These are phyloP conservation scores for Pycnonotus jocosus DNA, from an alignment of 2,113 vertebrate species.

Conservation along the genomic window DNA sequence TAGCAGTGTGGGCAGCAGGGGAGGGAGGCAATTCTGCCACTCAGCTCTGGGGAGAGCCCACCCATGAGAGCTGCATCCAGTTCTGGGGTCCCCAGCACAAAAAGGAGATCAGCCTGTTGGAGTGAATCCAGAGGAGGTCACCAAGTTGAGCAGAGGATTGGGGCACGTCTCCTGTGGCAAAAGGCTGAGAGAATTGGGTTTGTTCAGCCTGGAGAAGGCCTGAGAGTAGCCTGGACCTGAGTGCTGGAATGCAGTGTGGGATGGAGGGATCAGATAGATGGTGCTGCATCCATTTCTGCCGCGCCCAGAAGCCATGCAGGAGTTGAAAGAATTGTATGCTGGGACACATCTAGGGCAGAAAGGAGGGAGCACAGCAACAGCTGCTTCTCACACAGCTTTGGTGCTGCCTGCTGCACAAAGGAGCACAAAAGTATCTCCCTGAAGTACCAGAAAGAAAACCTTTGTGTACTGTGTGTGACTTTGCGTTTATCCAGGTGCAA, in stretches of 20 bases:
- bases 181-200: background rate
- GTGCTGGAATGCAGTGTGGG: background rate
- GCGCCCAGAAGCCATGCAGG: fast-evolving
- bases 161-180: background rate
- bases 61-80: background rate
- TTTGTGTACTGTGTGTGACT: background rate
- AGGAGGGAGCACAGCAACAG: background rate
- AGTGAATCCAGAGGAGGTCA: background rate
- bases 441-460: background rate
- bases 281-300: background rate
- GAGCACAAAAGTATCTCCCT: background rate
- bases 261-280: background rate
- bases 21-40: background rate
- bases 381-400: background rate
- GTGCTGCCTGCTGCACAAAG: background rate
- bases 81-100: background rate
- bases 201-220: background rate
- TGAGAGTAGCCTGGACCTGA: background rate
- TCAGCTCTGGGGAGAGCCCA: background rate
- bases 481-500: conserved; percentile 49
- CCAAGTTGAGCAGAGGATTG: fast-evolving
- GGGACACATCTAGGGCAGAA: background rate
- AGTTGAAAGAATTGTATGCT: background rate
- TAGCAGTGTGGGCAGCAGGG: background rate
- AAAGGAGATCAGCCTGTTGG: background rate